Evolutionary conservation across 2,113 vertebrate species (phyloP).

Genomic region (Amphiprion ocellaris): DNA sequence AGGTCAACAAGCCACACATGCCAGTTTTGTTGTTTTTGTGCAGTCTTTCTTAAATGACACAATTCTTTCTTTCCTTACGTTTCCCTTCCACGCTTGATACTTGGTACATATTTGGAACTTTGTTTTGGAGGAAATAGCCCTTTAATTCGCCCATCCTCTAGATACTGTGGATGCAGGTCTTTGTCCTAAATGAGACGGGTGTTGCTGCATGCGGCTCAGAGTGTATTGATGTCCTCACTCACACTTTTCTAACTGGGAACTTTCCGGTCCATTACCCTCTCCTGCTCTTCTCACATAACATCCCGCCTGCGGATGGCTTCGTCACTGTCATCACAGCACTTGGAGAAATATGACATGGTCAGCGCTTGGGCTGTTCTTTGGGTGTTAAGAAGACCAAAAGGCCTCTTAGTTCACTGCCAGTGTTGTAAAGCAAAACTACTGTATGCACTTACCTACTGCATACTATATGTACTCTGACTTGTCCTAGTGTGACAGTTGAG

Average conservation of each 20-base stretch:
- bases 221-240: slow-evolving; percentile 36
- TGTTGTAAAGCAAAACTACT: not conserved
- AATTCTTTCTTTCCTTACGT: too few relatives aligned
- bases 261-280: slow-evolving; percentile 45
- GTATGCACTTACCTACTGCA: not conserved
- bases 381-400: not conserved
- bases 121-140: not conserved
- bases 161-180: not conserved
- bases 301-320: slow-evolving; percentile 26
- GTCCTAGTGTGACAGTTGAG: not conserved
- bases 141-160: not conserved
- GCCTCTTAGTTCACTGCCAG: not conserved
- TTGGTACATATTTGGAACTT: not conserved
- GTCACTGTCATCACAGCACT: slow-evolving; percentile 12
- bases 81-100: too few relatives aligned
- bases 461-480: not conserved
- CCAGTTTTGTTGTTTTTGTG: too few relatives aligned
- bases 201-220: slow-evolving; percentile 16
- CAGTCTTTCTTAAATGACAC: too few relatives aligned
- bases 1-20: too few relatives aligned
- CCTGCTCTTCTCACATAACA: slow-evolving; percentile 5
- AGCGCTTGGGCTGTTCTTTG: not conserved
- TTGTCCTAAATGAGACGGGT: not conserved
- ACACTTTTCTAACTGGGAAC: slow-evolving; percentile 38
- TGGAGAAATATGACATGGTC: slow-evolving; percentile 4